These are phyloP conservation scores for Dendrolimus kikuchii DNA, from an alignment of 1,140 invertebrate genomes.

Conservation along the genomic window DNA sequence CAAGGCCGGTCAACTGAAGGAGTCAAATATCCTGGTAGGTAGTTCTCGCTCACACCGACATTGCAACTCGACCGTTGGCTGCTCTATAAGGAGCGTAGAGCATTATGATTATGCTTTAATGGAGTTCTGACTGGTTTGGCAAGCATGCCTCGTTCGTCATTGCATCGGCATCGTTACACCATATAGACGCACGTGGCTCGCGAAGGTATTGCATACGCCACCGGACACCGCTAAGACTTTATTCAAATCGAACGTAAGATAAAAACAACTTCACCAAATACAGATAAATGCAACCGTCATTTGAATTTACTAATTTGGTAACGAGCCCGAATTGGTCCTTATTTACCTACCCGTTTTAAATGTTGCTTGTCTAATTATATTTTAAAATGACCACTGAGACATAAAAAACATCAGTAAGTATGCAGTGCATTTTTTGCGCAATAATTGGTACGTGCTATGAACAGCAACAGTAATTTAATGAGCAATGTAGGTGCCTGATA, in stretches of 20 bases:
- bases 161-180: slow-evolving; percentile 25
- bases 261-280: slow-evolving; percentile 41
- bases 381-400: not conserved
- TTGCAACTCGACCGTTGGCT: slow-evolving; percentile 14
- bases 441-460: too few relatives aligned
- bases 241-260: slow-evolving; percentile 44
- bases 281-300: slow-evolving; percentile 23
- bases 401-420: slow-evolving; percentile 1
- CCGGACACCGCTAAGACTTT: slow-evolving; percentile 46
- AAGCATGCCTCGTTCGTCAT: slow-evolving; percentile 37
- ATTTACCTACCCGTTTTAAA: slow-evolving; percentile 17
- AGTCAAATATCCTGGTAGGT: slow-evolving; percentile 32
- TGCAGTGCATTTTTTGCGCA: not conserved
- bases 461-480: too few relatives aligned
- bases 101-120: slow-evolving; percentile 32
- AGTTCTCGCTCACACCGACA: slow-evolving; percentile 35
- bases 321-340: slow-evolving; percentile 32
- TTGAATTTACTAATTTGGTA: slow-evolving; percentile 51
- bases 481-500: too few relatives aligned
- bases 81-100: slow-evolving; percentile 30
- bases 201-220: slow-evolving; percentile 45
- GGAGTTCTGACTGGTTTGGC: slow-evolving; percentile 23
- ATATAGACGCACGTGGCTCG: slow-evolving; percentile 38
- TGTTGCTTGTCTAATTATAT: not conserved
- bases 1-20: slow-evolving; percentile 58